A percentile compares a stretch with the other conserved stretches of the same genome.
These are phyloP conservation scores for Diadema setosum DNA, from an alignment of 35 echinoderm and acorn worm species.

Conservation along the genomic window DNA sequence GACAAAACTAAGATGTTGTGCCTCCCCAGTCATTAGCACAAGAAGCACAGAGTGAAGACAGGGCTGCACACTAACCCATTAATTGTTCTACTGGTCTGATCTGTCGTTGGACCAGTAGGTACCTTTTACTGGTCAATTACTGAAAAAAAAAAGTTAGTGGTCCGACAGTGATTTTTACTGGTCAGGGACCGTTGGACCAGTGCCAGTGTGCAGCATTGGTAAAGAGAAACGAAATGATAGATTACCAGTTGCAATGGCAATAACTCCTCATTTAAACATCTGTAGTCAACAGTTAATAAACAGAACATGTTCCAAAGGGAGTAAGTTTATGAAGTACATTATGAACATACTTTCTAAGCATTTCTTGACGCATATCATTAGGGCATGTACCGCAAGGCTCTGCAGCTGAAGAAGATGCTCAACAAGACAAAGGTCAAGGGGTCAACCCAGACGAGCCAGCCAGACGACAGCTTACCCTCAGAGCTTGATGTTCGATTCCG, in stretches of 20 bases:
- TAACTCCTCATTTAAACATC: not conserved
- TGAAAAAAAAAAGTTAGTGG: too few relatives aligned
- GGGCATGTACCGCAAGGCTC: constrained; percentile 69
- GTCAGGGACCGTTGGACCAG: too few relatives aligned
- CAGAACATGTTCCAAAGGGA: too few relatives aligned
- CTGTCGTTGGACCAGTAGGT: too few relatives aligned
- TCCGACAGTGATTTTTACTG: too few relatives aligned
- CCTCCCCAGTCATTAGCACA: too few relatives aligned
- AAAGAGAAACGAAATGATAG: not conserved
- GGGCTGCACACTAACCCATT: too few relatives aligned
- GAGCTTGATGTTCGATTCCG: constrained; percentile 87
- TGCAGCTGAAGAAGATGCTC: constrained; percentile 91
- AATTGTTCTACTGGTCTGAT: too few relatives aligned
- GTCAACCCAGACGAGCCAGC: not conserved
- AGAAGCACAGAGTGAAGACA: too few relatives aligned
- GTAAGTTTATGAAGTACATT: not conserved
- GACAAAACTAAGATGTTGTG: too few relatives aligned
- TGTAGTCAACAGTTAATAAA: too few relatives aligned
- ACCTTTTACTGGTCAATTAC: too few relatives aligned
- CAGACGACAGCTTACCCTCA: constrained; percentile 51
- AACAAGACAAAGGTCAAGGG: constrained; percentile 71
- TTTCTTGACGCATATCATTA: not conserved
- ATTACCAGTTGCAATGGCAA: not conserved
- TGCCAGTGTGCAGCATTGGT: not conserved
- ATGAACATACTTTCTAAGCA: not conserved